Base-by-base conservation (phyloP, 2,888 invertebrate species). In the Drosophila rellima region DNA sequence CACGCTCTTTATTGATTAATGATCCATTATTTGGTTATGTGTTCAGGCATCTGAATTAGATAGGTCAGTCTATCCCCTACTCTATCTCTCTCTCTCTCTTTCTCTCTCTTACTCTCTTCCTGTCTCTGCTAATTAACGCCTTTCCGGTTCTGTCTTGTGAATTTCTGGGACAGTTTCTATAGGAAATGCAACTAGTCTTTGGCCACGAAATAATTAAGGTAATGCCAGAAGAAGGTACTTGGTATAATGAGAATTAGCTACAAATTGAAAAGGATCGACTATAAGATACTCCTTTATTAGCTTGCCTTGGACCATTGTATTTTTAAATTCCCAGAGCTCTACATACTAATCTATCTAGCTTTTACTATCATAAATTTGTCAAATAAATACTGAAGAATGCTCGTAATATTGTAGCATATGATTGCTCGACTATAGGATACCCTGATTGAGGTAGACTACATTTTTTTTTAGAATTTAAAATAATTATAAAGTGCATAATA, bases 1-100 rank as follows among this genome's bases (percentile, higher is more conserved):
- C 69, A 71, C 59, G 78, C 68, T 65, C 59, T 82, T 88, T 82
- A 88, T 87, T 91, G 91, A 91, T 91, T 91, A 89, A 91, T 91
- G 91, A 87, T 89, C 60, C 68, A 76, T 82, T 83, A 86, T 84
- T 84, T 81, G 52, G 57, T 57, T 55, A 33, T 52, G 7, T 37
- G 17, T 8, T 26, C 26, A 13, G 15, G 5, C 15, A 13, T 45
- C 63, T n/a, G 26, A 35, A 44, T 54, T 44, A 17, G 33, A 15
- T 17, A 1, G 35, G 18, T 18, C 8, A 11, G 45, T 11, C 11
- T 23, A 4, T 17, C 3, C 20, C n/a, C 6, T 13, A 13, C 51
- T 52, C 3, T 18, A 6, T 33, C 11, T 13, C 23, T 44, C n/a
- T 7, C 20, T 17, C 15, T 29, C 10, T 44, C 23, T 51, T 11